These are phyloP conservation scores for Drosophila bocqueti DNA, from an alignment of 1,140 invertebrate genomes.

Conservation along the genomic window DNA sequence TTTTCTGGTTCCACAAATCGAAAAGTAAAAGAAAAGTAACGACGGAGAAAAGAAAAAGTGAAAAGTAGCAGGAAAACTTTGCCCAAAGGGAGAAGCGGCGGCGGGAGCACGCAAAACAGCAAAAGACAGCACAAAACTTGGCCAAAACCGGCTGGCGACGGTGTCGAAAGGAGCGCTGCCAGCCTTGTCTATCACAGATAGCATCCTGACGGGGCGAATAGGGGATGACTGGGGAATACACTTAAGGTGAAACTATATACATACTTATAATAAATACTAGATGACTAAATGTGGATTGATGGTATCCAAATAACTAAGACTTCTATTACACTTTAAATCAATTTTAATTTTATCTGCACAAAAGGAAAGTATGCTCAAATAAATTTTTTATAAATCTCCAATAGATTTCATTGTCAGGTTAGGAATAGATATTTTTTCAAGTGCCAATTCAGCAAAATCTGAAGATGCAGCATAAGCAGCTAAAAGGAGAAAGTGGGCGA, in stretches of 20 bases:
- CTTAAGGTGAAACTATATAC: not conserved
- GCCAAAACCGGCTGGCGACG: conserved; percentile 60
- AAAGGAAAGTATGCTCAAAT: not conserved
- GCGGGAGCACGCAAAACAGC: conserved; percentile 73
- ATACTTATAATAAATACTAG: not conserved
- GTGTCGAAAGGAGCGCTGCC: conserved; percentile 67
- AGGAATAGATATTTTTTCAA: not conserved
- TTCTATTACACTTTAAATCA: not conserved
- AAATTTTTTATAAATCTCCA: not conserved
- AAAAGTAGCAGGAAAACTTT: conserved; percentile 75
- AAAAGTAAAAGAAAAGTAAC: conserved; percentile 71
- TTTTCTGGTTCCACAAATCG: conserved; percentile 58
- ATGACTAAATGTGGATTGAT: not conserved
- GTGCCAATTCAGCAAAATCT: conserved; percentile 21
- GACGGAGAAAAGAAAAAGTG: conserved; percentile 55
- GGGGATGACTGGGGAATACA: conserved; percentile 7
- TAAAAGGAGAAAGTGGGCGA: conserved; percentile 9
- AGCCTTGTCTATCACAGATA: conserved; percentile 58
- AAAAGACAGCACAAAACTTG: conserved; percentile 81
- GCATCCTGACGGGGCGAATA: conserved; percentile 10
- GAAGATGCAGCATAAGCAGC: conserved; percentile 43
- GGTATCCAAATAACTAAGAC: not conserved
- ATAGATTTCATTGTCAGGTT: not conserved
- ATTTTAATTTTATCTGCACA: too few relatives aligned
- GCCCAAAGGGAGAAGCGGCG: conserved; percentile 27